These are phyloP conservation scores for Turritopsis rubra DNA, from an alignment of 30 jellyfish, hydroid and myxozoan species.

Conservation along the genomic window DNA sequence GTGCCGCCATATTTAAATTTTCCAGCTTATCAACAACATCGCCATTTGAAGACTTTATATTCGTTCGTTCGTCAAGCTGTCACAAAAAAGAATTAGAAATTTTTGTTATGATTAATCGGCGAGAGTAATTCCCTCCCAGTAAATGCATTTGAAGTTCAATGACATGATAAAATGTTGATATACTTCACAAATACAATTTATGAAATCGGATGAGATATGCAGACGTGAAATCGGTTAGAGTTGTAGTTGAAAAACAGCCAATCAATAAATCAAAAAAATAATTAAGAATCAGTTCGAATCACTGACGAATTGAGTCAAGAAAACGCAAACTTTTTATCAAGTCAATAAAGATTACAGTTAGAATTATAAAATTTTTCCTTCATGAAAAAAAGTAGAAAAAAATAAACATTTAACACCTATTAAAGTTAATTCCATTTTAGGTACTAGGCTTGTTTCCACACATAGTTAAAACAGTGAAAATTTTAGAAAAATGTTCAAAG, in stretches of 20 bases:
- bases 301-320: too few species aligned
- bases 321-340: neutral
- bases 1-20: neutral
- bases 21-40: conserved; percentile 10
- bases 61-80: neutral
- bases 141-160: neutral
- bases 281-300: neutral
- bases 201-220: neutral
- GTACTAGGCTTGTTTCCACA: too few species aligned
- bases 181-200: neutral
- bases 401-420: neutral
- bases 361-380: neutral
- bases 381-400: neutral
- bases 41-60: neutral
- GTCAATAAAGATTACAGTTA: neutral
- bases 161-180: neutral
- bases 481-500: too few species aligned
- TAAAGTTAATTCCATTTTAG: neutral
- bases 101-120: too few species aligned
- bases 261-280: neutral
- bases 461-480: too few species aligned
- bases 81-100: neutral
- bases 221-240: neutral
- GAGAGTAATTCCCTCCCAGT: too few species aligned
- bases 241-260: neutral